Percentiles rank a stretch among this genome's conserved stretches.
Conservation (phyloP, 2,888 invertebrate species). For the Andricus quercusramuli region DNA sequence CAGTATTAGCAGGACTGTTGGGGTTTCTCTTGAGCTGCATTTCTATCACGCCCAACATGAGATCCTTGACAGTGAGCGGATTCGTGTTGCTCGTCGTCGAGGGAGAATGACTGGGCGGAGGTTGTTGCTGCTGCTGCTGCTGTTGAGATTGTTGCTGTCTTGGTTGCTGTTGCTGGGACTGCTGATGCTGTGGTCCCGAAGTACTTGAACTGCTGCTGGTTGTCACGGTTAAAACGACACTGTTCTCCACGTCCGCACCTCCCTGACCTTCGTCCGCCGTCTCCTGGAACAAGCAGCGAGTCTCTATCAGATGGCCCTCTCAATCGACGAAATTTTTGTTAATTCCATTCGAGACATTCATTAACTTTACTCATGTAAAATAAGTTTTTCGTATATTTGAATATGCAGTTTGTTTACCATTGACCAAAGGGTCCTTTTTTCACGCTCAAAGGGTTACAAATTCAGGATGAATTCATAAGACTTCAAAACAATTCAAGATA, state of each 20-base stretch:
- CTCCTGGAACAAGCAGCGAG: slow-evolving; percentile 80
- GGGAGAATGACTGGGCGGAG: slow-evolving; percentile 75
- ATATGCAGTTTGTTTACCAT: no score
- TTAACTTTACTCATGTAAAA: no score
- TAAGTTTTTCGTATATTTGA: no score
- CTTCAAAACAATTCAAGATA: no score
- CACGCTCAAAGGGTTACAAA: no score
- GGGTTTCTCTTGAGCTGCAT: slow-evolving; percentile 85
- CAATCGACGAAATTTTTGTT: slow-evolving; percentile 42
- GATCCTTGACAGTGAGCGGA: slow-evolving; percentile 89
- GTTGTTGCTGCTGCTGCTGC: slow-evolving; percentile 62
- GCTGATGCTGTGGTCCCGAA: slow-evolving; percentile 78
- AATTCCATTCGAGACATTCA: background rate
- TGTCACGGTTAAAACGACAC: slow-evolving; percentile 68
- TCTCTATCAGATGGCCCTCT: slow-evolving; percentile 78
- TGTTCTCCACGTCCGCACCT: slow-evolving; percentile 76
- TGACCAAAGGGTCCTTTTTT: no score
- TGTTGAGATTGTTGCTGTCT: slow-evolving; percentile 60
- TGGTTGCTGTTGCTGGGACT: slow-evolving; percentile 74
- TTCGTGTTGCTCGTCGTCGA: slow-evolving; percentile 78
- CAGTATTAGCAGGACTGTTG: slow-evolving; percentile 79
- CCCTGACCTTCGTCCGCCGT: slow-evolving; percentile 92
- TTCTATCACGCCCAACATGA: slow-evolving; percentile 91
- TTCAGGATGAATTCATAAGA: no score
- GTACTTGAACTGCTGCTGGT: slow-evolving; percentile 68